Conservation (phyloP, 2,113 vertebrate species). For the Rana temporaria region DNA sequence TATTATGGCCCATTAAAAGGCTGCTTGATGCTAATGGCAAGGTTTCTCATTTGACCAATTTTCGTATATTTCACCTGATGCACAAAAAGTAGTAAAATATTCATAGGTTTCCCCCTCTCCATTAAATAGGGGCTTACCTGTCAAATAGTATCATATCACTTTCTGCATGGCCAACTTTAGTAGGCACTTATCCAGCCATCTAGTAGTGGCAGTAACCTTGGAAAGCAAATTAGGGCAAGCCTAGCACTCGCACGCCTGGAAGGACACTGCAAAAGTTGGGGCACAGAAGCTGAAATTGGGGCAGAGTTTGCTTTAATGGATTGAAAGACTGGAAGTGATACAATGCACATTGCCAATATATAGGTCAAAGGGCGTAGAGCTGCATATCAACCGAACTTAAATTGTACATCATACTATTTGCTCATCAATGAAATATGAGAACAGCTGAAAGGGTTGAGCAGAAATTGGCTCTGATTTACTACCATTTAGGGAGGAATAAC, state of each 20-base stretch:
- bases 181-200: neutral
- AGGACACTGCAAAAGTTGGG: neutral
- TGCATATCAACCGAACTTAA: neutral
- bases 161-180: neutral
- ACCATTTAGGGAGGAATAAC: neutral
- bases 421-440: neutral
- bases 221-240: neutral
- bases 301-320: neutral
- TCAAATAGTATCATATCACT: slow-evolving; percentile 39
- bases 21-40: neutral
- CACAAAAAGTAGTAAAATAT: neutral
- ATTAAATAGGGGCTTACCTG: neutral
- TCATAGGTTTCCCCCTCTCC: slow-evolving; percentile 11
- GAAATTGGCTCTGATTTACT: neutral
- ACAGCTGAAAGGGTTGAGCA: neutral
- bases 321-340: neutral
- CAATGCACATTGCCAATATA: neutral
- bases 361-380: neutral
- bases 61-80: neutral
- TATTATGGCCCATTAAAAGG: neutral
- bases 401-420: neutral
- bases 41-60: neutral
- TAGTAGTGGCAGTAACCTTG: neutral
- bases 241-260: neutral
- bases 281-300: neutral